Conservation (phyloP, 2,797 vertebrate genomes). For the Diceros bicornis region DNA sequence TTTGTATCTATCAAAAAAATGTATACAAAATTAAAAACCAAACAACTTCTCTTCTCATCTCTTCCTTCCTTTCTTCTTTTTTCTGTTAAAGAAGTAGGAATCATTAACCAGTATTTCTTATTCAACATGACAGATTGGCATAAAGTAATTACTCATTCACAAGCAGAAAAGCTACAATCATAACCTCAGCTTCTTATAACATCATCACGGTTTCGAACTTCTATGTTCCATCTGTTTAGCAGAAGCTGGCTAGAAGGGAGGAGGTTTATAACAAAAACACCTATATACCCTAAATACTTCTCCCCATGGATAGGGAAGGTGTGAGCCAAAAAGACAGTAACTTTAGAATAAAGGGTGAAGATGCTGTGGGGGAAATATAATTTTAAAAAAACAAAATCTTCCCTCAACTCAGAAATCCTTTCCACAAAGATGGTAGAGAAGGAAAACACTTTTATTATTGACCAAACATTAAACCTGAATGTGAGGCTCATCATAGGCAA, state of each 20-base stretch:
- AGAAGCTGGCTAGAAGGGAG: not conserved
- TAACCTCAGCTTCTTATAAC: not conserved
- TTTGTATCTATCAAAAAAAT: not conserved
- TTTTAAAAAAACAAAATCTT: not conserved
- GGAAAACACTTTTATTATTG: not conserved
- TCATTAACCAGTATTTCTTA: not conserved
- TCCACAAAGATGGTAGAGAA: not conserved
- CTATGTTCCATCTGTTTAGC: not conserved
- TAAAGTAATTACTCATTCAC: not conserved
- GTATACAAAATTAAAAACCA: not conserved
- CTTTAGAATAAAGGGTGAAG: not conserved
- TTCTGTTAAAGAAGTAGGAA: not conserved
- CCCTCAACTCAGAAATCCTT: not conserved
- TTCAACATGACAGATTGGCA: not conserved
- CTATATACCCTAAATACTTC: not conserved
- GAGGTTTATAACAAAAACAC: not conserved
- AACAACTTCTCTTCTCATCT: not conserved
- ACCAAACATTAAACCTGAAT: not conserved
- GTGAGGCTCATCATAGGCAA: not conserved
- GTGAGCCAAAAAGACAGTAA: not conserved
- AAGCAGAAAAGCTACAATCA: not conserved
- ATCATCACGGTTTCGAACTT: not conserved
- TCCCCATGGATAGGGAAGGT: not conserved
- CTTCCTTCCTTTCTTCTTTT: not conserved
- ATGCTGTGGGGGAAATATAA: not conserved